Percentiles rank a stretch among this genome's conserved stretches.
Evolutionary conservation across 2,888 invertebrate species (phyloP).

Genomic region (Poecilobothrus nobilitatus): DNA sequence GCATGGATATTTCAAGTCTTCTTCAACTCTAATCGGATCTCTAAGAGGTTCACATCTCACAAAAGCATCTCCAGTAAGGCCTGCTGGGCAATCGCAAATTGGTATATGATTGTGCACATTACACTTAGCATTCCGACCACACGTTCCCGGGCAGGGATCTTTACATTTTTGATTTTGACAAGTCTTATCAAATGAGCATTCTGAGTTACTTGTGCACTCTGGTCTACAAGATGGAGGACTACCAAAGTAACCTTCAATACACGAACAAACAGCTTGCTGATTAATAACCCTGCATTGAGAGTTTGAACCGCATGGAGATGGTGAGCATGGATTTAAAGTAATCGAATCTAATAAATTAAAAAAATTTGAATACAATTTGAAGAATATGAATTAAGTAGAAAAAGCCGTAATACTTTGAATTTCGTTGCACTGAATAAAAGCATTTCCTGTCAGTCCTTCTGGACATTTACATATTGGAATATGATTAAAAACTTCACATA

Average conservation of each 20-base stretch:
- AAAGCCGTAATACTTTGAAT: slow-evolving; percentile 45
- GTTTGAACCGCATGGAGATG: slow-evolving; percentile 58
- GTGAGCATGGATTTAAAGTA: slow-evolving; percentile 50
- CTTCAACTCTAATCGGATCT: neutral
- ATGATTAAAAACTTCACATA: slow-evolving; percentile 66
- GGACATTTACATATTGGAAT: slow-evolving; percentile 69
- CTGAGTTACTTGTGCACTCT: slow-evolving; percentile 78
- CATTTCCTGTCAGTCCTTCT: slow-evolving; percentile 60
- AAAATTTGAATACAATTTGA: too few species aligned
- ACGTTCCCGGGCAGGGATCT: slow-evolving; percentile 74
- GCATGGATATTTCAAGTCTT: slow-evolving; percentile 55
- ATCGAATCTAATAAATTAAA: slow-evolving; percentile 40
- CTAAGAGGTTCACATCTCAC: neutral
- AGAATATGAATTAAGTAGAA: slow-evolving; percentile 15
- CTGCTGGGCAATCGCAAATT: slow-evolving; percentile 54
- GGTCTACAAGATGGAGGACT: slow-evolving; percentile 72
- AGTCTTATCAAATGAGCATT: slow-evolving; percentile 72
- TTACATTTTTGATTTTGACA: slow-evolving; percentile 75
- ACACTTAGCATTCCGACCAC: slow-evolving; percentile 74
- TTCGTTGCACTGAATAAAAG: slow-evolving; percentile 57
- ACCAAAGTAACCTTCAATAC: slow-evolving; percentile 59
- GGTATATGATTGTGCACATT: slow-evolving; percentile 62
- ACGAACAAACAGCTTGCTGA: slow-evolving; percentile 40
- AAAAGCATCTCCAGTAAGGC: slow-evolving; percentile 58
- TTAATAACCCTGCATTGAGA: slow-evolving; percentile 43